Conservation (phyloP, 2,113 vertebrate species). For the Boulengeromyrus knoepffleri region DNA sequence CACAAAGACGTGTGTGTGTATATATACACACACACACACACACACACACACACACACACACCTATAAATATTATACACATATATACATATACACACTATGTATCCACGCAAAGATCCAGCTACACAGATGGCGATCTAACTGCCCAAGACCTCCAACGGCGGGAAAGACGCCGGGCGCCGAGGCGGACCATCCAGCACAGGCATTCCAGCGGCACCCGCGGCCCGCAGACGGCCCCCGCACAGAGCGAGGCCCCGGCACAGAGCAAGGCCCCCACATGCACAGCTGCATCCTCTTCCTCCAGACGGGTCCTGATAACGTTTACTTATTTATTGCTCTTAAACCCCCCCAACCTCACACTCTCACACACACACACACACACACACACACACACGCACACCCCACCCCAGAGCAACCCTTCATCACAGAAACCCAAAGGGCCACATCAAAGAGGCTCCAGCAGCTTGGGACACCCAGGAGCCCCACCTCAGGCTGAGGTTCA, state of each 20-base stretch:
- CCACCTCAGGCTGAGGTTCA: not conserved
- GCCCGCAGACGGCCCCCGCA: not conserved
- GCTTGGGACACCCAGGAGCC: not conserved
- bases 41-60: not conserved
- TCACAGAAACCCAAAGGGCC: conserved; percentile 47
- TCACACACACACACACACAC: conserved; percentile 25
- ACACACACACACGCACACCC: conserved; percentile 20
- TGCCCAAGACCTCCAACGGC: not conserved
- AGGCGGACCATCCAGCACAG: not conserved
- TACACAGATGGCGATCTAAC: not conserved
- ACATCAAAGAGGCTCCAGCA: conserved; percentile 31
- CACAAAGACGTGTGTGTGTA: not conserved
- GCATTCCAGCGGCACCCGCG: not conserved
- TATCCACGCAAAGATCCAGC: not conserved
- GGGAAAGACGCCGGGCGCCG: not conserved
- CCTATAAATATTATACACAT: not conserved
- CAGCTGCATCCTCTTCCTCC: conserved; percentile 75
- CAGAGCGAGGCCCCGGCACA: not conserved
- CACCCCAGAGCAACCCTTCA: conserved; percentile 40
- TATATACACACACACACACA: too few species aligned
- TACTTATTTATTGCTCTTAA: conserved; percentile 70
- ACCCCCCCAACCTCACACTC: conserved; percentile 47
- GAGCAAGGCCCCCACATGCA: not conserved
- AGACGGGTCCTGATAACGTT: conserved; percentile 64
- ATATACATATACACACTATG: not conserved